A percentile compares a stretch with the other conserved stretches of the same genome.
These are phyloP conservation scores for Diarsia rubi DNA, from an alignment of 2,888 invertebrate genomes.

Conservation along the genomic window DNA sequence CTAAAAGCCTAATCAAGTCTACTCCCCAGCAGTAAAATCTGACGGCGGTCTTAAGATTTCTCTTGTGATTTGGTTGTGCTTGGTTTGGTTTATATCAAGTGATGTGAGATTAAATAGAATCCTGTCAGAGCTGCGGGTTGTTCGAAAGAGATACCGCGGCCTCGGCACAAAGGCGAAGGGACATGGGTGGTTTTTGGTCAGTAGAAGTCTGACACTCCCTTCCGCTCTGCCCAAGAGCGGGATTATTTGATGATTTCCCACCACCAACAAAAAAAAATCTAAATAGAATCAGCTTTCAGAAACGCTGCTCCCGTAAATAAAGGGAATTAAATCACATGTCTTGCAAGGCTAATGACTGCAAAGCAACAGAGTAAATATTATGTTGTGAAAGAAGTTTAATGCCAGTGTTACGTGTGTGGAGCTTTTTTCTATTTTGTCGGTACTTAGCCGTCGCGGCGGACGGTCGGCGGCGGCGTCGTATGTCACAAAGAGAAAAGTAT, in stretches of 20 bases:
- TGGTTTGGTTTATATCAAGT: too few species aligned
- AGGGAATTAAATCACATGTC: conserved; percentile 66
- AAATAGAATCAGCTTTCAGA: conserved; percentile 8
- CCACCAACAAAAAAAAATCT: too few species aligned
- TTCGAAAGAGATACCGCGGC: too few species aligned
- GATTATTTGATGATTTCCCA: too few species aligned
- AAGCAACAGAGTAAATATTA: conserved; percentile 56
- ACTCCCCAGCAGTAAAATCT: conserved; percentile 3
- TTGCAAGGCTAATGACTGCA: conserved; percentile 44
- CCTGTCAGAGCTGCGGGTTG: too few species aligned
- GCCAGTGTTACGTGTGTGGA: conserved; percentile 61
- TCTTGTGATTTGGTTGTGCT: conserved; percentile 1
- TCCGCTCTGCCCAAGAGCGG: too few species aligned
- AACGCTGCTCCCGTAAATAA: conserved; percentile 39
- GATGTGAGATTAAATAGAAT: too few species aligned
- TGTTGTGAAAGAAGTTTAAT: conserved; percentile 64
- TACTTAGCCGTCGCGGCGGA: conserved; percentile 75
- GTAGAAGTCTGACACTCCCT: too few species aligned
- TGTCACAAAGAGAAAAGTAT: conserved; percentile 87
- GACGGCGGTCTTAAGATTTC: neutral
- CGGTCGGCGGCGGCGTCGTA: conserved; percentile 82
- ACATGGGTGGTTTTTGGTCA: too few species aligned
- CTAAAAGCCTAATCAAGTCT: conserved; percentile 3
- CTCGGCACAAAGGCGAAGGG: too few species aligned
- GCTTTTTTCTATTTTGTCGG: conserved; percentile 70